Evolutionary conservation across 2,113 vertebrate species (phyloP).

Genomic region (Nicator chloris): DNA sequence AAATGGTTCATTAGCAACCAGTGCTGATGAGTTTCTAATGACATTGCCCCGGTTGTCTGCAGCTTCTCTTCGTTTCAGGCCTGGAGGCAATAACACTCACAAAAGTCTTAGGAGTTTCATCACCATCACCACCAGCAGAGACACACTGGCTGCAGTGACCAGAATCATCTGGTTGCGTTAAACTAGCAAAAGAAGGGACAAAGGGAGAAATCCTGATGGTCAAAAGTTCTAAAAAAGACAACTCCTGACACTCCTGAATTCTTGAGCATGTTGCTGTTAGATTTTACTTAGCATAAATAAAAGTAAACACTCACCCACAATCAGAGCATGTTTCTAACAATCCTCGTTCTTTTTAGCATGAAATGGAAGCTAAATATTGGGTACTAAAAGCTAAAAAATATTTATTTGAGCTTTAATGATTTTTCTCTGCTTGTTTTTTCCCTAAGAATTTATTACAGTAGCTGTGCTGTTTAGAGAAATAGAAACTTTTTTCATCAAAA

Average conservation of each 20-base stretch:
- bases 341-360: not conserved
- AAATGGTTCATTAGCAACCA: slow-evolving; percentile 16
- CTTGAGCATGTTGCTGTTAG: not conserved
- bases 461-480: not conserved
- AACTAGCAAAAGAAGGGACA: not conserved
- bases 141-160: not conserved
- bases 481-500: not conserved
- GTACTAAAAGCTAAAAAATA: not conserved
- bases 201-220: not conserved
- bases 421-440: not conserved
- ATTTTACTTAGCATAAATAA: not conserved
- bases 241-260: not conserved
- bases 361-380: not conserved
- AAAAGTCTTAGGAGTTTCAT: not conserved
- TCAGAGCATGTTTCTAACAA: not conserved
- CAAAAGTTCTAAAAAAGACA: not conserved
- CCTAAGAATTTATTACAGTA: not conserved
- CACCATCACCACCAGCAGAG: not conserved
- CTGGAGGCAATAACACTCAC: not conserved
- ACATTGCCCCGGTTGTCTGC: not conserved
- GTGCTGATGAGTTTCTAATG: not conserved
- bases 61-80: not conserved
- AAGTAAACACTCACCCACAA: not conserved
- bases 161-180: not conserved
- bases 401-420: not conserved